Evolutionary conservation across 2,113 vertebrate genomes (phyloP).

Genomic region (Ciconia stormi): DNA sequence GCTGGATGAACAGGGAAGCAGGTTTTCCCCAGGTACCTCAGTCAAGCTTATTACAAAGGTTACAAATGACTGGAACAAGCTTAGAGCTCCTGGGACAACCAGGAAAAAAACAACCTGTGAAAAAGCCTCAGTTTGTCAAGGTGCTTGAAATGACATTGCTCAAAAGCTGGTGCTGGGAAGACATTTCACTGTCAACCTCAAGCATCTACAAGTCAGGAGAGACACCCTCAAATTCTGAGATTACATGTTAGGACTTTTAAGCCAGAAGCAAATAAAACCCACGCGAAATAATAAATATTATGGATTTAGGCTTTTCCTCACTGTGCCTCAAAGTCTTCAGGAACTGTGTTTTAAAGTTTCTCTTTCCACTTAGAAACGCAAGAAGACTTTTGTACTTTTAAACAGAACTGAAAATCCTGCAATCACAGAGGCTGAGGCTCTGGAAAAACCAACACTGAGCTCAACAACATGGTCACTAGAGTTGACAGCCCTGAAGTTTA

Average conservation of each 20-base stretch:
- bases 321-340: neutral
- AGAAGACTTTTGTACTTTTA: neutral
- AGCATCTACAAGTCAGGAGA: neutral
- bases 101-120: neutral
- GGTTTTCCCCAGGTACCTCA: neutral
- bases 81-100: neutral
- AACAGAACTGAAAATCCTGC: neutral
- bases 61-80: constrained; percentile 20
- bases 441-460: neutral
- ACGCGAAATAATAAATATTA: neutral
- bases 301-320: neutral
- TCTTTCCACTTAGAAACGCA: neutral
- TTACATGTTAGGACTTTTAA: neutral
- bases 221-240: neutral
- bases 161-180: neutral
- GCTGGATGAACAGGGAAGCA: neutral
- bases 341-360: neutral
- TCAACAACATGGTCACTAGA: neutral
- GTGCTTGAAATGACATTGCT: neutral
- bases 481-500: neutral
- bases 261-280: neutral
- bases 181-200: neutral
- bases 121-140: neutral
- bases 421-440: neutral
- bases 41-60: neutral